Evolutionary conservation across 2,888 invertebrate species (phyloP), one percentile per base, ranked within the genome.

Genomic region (Patella pellucida): DNA sequence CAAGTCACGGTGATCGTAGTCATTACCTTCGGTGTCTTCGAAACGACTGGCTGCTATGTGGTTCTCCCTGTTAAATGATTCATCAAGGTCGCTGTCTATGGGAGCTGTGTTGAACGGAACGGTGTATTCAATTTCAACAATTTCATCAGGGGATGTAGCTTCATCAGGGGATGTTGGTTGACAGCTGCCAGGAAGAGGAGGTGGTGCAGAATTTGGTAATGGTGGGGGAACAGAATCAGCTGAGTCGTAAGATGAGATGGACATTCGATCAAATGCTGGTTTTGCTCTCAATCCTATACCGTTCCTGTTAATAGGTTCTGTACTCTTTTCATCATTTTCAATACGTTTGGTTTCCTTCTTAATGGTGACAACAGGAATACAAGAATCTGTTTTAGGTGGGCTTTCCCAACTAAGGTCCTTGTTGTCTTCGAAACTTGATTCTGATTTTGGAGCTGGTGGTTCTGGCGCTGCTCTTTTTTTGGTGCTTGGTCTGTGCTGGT

Each of bases 161-260:
- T 72, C 56, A n/a, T 72, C 62, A 71, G 51, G n/a, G n/a, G n/a
- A 23, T 19, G 27, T 52, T 52, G 50, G 31, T 19, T 23, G 62
- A 71, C n/a, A 69, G 69, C 19, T 52, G 7, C 69, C 19, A 16
- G 76, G 77, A 3, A 82, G 72, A 51, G 83, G 74, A 11, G 86
- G 87, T n/a, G 85, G 86, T 14, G 84, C 82, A 75, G 82, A 81
- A 23, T 78, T 78, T 23, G 86, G 85, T 12, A 87, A 76, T 16
- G 85, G 85, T 31, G 85, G 86, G 14, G 85, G 83, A 16, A 81
- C 81, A 31, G 84, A 85, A 62, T 83, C 84, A 16, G 82, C 74
- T 70, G 62, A 62, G 14, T 62, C 62, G 11, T 62, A 62, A 19
- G 62, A 62, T 11, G 62, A 62, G 23, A 62, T 62, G 11, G 62